Evolutionary conservation across 2,797 vertebrate genomes (phyloP).

Genomic region (Pogonophryne albipinna): DNA sequence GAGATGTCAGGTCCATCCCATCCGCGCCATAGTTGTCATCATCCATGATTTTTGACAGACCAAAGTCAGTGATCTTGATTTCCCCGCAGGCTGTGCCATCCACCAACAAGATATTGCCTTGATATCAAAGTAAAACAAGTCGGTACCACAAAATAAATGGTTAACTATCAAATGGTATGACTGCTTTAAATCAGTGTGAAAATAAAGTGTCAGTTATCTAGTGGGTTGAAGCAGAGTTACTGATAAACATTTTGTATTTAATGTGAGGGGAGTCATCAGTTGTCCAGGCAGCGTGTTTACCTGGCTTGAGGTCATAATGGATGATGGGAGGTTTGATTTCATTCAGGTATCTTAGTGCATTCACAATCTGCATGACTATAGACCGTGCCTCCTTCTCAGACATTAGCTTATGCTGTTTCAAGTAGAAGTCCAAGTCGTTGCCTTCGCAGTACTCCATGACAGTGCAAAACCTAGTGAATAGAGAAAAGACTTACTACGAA

Average conservation of each 20-base stretch:
- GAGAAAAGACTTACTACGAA: slow-evolving; percentile 7
- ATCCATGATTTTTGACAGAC: slow-evolving; percentile 99
- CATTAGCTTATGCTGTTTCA: slow-evolving; percentile 99
- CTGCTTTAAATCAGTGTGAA: too few relatives aligned
- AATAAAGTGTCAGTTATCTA: too few relatives aligned
- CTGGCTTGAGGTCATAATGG: slow-evolving; percentile 99
- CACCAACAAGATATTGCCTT: slow-evolving; percentile 98
- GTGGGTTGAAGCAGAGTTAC: too few relatives aligned
- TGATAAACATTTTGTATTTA: too few relatives aligned
- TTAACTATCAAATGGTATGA: too few relatives aligned
- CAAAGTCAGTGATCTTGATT: slow-evolving; percentile 99
- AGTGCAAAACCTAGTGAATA: slow-evolving; percentile 93
- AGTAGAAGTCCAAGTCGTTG: slow-evolving; percentile 99
- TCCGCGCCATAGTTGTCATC: slow-evolving; percentile 99
- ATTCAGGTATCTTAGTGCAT: slow-evolving; percentile 99
- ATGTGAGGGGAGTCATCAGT: background rate
- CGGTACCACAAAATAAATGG: background rate
- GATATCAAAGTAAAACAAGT: slow-evolving; percentile 19
- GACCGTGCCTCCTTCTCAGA: slow-evolving; percentile 99
- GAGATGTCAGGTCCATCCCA: slow-evolving; percentile 99
- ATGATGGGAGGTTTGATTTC: slow-evolving; percentile 99
- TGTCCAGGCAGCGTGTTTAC: slow-evolving; percentile 67
- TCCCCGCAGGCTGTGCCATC: slow-evolving; percentile 98
- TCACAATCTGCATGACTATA: slow-evolving; percentile 99
- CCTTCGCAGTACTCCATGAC: slow-evolving; percentile 99